phyloP scores from a whole-genome alignment of 1,140 invertebrate genomes.

The Agrilus planipennis region DNA sequence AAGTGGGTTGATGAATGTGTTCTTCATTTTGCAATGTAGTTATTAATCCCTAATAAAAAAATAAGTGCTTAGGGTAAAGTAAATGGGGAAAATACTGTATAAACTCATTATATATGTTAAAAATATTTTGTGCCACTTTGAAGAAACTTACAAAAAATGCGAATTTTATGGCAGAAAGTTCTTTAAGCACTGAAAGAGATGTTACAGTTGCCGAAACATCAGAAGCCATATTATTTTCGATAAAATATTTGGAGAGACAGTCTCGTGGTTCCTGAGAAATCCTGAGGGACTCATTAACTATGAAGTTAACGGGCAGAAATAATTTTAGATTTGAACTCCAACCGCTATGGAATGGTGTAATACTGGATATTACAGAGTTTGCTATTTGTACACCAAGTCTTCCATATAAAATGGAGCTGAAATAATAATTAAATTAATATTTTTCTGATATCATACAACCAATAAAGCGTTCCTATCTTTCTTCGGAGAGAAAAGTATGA shows the following conservation, averaged over 20 bases:
- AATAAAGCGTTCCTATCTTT: neutral
- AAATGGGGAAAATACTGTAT: neutral
- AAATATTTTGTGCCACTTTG: neutral
- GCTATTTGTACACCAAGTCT: constrained; percentile 37
- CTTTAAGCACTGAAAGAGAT: constrained; percentile 16
- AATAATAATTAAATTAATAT: constrained; percentile 12
- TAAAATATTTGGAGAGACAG: constrained; percentile 20
- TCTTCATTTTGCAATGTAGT: constrained; percentile 12
- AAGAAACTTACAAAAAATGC: constrained; percentile 21
- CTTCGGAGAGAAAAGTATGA: constrained; percentile 4
- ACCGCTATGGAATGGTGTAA: constrained; percentile 33
- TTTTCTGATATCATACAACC: constrained; percentile 3
- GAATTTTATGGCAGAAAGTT: constrained; percentile 22
- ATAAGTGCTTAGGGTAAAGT: constrained; percentile 3
- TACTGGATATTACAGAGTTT: constrained; percentile 31
- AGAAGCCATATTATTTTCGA: constrained; percentile 14
- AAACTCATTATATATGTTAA: constrained; percentile 3
- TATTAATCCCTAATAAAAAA: constrained; percentile 24
- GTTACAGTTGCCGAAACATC: constrained; percentile 18
- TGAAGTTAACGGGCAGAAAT: constrained; percentile 25
- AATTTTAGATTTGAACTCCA: constrained; percentile 36
- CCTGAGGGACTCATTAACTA: constrained; percentile 21
- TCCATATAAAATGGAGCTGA: constrained; percentile 38
- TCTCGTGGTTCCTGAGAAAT: constrained; percentile 11
- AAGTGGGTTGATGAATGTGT: constrained; percentile 35